These are phyloP conservation scores for Ellobius talpinus DNA, from an alignment of 2,113 vertebrate species.

Conservation along the genomic window DNA sequence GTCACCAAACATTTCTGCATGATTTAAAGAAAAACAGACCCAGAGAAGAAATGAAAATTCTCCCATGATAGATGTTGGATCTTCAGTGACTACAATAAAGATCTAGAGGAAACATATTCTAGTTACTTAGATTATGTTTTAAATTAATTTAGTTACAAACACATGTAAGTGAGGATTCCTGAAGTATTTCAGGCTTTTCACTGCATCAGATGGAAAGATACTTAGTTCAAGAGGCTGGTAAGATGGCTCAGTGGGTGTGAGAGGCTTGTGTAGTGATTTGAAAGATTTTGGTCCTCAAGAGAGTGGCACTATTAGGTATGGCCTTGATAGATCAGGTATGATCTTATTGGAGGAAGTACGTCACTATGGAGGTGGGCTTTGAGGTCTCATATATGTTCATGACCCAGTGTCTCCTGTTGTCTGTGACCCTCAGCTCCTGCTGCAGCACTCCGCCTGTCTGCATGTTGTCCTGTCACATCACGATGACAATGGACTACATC, in stretches of 20 bases:
- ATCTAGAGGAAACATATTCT: not conserved
- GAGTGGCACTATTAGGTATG: not conserved
- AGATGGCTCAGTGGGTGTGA: not conserved
- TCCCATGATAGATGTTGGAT: not conserved
- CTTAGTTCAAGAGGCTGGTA: no score
- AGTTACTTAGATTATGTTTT: slow-evolving; percentile 5
- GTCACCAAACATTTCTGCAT: not conserved
- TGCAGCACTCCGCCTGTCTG: not conserved
- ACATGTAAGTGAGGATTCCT: not conserved
- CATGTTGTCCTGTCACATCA: not conserved
- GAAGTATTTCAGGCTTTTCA: not conserved
- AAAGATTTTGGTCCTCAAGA: not conserved
- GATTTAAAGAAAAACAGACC: slow-evolving; percentile 34
- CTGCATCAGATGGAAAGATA: not conserved
- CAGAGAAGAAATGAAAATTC: slow-evolving; percentile 27
- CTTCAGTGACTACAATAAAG: not conserved
- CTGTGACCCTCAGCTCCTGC: not conserved
- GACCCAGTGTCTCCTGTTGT: not conserved
- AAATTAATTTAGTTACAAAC: slow-evolving; percentile 3
- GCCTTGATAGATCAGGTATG: not conserved
- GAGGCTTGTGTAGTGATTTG: not conserved
- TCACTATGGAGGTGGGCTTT: not conserved
- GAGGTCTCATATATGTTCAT: not conserved
- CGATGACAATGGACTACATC: not conserved
- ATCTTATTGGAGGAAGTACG: not conserved